These are phyloP conservation scores for Erannis defoliaria DNA, from an alignment of 2,888 invertebrate species.

Conservation along the genomic window DNA sequence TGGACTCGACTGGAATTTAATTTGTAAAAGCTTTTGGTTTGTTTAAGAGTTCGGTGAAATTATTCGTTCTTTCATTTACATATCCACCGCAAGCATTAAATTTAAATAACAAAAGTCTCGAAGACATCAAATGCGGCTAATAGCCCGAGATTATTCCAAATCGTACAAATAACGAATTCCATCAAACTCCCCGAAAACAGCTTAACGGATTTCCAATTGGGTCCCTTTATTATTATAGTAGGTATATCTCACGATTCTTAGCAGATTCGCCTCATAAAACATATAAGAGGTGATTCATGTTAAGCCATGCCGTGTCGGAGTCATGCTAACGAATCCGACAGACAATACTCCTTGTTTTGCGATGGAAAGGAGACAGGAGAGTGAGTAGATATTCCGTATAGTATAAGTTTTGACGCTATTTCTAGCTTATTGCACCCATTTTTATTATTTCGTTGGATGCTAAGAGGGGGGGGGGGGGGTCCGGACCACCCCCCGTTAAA, in stretches of 20 bases:
- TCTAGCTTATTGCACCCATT: too few species aligned
- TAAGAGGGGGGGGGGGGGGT: too few species aligned
- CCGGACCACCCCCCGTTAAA: too few species aligned
- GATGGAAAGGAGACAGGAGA: too few species aligned
- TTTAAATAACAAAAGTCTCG: conserved; percentile 6
- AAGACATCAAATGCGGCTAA: conserved; percentile 8
- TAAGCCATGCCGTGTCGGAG: neutral
- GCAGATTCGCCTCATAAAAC: conserved; percentile 40
- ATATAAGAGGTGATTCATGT: conserved; percentile 13
- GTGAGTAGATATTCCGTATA: too few species aligned
- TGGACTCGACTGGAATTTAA: neutral
- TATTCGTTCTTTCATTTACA: conserved; percentile 4
- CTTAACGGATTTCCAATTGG: conserved; percentile 24
- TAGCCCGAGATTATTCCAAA: conserved; percentile 10
- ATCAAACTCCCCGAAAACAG: conserved; percentile 22
- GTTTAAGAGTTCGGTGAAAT: conserved; percentile 2
- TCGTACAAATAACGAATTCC: conserved; percentile 21
- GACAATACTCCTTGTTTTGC: neutral
- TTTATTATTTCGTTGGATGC: too few species aligned
- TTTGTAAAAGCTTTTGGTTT: conserved; percentile 2
- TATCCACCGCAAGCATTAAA: neutral
- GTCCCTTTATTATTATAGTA: conserved; percentile 23
- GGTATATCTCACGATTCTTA: conserved; percentile 19
- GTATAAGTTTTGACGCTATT: too few species aligned
- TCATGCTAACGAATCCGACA: neutral